Conservation (phyloP, 2,113 vertebrate genomes). For the Protobothrops flavoviridis region DNA sequence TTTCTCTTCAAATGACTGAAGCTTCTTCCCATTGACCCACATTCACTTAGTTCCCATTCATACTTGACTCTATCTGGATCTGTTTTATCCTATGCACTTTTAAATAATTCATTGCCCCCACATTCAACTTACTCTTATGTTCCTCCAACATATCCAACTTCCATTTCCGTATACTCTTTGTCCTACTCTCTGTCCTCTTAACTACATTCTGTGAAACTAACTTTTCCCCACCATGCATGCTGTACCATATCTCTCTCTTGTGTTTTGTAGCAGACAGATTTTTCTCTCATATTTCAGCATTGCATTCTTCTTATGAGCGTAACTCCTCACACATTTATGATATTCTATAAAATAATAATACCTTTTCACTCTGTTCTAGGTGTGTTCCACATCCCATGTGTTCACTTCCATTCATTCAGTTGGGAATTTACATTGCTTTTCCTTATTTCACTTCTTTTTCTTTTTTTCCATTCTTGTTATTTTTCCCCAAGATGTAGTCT, state of each 20-base stretch:
- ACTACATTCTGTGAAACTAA: not conserved
- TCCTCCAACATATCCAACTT: not conserved
- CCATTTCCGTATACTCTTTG: not conserved
- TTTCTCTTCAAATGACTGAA: not conserved
- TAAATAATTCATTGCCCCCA: not conserved
- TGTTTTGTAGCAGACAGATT: not conserved
- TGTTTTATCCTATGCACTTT: not conserved
- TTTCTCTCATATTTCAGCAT: not conserved
- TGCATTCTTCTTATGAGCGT: not conserved
- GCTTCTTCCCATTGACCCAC: not conserved
- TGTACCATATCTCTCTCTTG: not conserved
- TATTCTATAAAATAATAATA: not conserved
- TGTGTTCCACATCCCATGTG: not conserved
- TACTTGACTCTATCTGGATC: not conserved
- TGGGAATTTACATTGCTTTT: not conserved
- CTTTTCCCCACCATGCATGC: not conserved
- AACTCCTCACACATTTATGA: not conserved
- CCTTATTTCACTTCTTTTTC: not conserved
- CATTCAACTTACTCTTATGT: not conserved
- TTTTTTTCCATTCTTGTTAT: not conserved
- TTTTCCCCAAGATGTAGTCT: not conserved
- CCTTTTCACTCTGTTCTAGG: not conserved
- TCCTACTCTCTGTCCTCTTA: not conserved
- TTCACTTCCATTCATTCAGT: not conserved
- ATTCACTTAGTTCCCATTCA: not conserved